These are phyloP conservation scores for Drosophila crucigera DNA, from an alignment of 2,888 invertebrate species.

Conservation along the genomic window DNA sequence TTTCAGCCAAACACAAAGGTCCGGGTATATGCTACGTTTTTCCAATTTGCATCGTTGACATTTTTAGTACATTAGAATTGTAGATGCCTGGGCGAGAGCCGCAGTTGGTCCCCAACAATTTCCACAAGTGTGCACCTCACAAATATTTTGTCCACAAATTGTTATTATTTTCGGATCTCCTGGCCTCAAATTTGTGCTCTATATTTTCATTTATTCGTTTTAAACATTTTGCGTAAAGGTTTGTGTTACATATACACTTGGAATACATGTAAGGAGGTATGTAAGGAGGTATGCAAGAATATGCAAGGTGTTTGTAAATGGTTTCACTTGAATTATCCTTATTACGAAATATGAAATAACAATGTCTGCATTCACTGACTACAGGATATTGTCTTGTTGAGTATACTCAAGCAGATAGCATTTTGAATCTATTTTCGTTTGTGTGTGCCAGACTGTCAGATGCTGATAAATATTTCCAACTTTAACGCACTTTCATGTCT, in stretches of 20 bases:
- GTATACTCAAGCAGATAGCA: rapidly evolving
- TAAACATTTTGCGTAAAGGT: not conserved
- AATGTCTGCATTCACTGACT: not conserved
- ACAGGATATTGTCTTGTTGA: not conserved
- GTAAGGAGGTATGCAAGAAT: not conserved
- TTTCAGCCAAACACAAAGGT: not conserved
- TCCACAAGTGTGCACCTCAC: conserved; percentile 25
- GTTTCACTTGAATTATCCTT: not conserved
- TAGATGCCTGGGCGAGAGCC: not conserved
- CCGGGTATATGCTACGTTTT: conserved; percentile 14
- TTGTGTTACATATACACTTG: not conserved
- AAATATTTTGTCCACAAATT: conserved; percentile 36
- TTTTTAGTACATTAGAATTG: conserved; percentile 28
- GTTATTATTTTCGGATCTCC: conserved; percentile 34
- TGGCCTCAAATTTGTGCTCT: not conserved
- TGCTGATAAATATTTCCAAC: conserved; percentile 29
- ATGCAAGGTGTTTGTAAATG: not conserved
- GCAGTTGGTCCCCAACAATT: conserved; percentile 21
- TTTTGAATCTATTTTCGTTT: not conserved
- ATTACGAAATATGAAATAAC: not conserved
- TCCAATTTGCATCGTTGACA: conserved; percentile 63
- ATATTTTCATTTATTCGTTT: not conserved
- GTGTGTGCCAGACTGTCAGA: conserved; percentile 4
- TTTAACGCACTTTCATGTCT: not conserved
- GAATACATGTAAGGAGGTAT: not conserved